These are phyloP conservation scores for Eumerus sabulonum DNA, from an alignment of 2,888 invertebrate genomes.

Conservation along the genomic window DNA sequence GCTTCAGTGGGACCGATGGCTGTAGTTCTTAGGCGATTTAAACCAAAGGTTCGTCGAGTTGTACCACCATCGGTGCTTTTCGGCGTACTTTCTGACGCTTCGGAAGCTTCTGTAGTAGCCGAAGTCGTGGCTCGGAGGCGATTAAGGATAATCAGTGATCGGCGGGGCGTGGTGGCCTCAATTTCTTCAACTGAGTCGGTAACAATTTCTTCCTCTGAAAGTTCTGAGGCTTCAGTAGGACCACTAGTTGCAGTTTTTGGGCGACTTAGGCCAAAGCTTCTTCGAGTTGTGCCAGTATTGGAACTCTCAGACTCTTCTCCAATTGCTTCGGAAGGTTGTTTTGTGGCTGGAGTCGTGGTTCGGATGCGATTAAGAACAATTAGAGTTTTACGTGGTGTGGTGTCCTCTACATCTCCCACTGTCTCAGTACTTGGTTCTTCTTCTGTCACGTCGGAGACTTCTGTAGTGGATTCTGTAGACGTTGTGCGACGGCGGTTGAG, in stretches of 20 bases:
- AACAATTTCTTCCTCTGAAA: slow-evolving; percentile 3
- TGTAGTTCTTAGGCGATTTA: background rate
- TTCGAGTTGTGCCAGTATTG: background rate
- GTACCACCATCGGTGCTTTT: background rate
- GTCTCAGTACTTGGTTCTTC: background rate
- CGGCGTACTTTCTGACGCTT: background rate
- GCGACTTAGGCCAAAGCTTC: slow-evolving; percentile 9
- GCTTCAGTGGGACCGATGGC: background rate
- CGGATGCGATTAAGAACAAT: slow-evolving; percentile 9
- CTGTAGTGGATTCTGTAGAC: background rate
- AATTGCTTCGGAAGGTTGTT: background rate
- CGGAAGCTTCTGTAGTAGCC: background rate
- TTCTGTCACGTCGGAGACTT: slow-evolving; percentile 1
- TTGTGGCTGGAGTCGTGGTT: background rate
- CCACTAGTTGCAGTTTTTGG: slow-evolving; percentile 28
- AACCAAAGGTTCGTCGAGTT: background rate
- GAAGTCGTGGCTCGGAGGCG: slow-evolving; percentile 2
- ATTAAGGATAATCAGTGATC: slow-evolving; percentile 1
- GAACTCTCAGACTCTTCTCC: slow-evolving; percentile 1
- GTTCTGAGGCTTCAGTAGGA: slow-evolving; percentile 1
- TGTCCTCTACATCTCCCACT: too few species aligned
- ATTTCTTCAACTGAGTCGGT: background rate
- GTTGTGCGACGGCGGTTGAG: background rate
- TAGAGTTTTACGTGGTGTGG: background rate
- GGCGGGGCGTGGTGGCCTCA: background rate